Evolutionary conservation across 2,888 invertebrate genomes (phyloP).

Genomic region (Steinernema hermaphroditum): DNA sequence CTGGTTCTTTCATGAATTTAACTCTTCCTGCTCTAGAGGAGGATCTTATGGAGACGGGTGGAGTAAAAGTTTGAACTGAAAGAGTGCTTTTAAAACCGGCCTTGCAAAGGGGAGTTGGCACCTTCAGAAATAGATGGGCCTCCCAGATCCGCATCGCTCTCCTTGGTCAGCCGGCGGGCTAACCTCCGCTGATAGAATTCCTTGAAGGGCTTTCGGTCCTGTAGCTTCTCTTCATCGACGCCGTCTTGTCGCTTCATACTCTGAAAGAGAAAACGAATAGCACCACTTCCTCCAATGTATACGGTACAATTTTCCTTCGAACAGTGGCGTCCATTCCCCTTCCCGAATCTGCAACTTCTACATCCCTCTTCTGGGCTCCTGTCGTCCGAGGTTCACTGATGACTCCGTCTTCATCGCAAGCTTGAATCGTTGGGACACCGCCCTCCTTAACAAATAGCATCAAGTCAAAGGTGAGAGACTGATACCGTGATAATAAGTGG

Average conservation of each 20-base stretch:
- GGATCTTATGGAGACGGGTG: no score
- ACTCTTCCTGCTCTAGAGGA: no score
- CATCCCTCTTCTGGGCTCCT: background rate
- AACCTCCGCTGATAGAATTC: background rate
- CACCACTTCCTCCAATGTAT: background rate
- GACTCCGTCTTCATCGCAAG: conserved; percentile 7
- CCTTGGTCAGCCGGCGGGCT: background rate
- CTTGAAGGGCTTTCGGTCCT: background rate
- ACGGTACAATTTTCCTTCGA: background rate
- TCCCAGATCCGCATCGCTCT: background rate
- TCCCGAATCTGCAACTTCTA: background rate
- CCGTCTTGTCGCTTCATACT: conserved; percentile 20
- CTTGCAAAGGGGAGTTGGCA: no score
- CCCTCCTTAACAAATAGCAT: no score
- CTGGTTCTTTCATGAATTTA: no score
- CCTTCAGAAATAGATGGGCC: no score
- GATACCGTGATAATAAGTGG: no score
- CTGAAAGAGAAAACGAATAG: background rate
- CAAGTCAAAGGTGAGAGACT: no score
- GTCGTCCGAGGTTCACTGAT: background rate
- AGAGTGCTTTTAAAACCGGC: no score
- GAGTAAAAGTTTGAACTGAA: no score
- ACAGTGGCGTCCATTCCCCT: background rate
- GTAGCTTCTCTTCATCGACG: background rate
- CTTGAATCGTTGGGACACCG: background rate